Conservation (phyloP, 2,888 invertebrate species). For the Drosophila melanosoma region DNA sequence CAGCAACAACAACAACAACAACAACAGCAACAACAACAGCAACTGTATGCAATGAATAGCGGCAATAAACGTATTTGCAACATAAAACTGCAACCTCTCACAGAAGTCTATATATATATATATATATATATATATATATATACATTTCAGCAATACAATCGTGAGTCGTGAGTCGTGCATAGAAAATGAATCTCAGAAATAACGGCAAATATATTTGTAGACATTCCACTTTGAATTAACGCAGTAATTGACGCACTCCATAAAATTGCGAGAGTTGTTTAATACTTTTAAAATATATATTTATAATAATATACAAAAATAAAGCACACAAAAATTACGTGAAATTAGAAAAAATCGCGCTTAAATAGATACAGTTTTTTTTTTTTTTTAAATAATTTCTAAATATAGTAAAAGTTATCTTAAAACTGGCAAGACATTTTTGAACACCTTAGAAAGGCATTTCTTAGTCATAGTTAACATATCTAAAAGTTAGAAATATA, state of each 20-base stretch:
- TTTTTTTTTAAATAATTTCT: too few relatives aligned
- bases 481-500: background rate
- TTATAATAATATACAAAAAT: background rate
- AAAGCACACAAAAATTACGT: background rate
- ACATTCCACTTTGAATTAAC: background rate
- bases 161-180: constrained; percentile 16
- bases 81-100: background rate
- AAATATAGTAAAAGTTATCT: too few relatives aligned
- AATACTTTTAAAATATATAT: background rate
- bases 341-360: background rate
- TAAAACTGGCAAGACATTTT: too few relatives aligned
- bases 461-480: background rate
- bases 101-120: background rate
- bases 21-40: constrained; percentile 30
- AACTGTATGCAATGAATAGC: background rate
- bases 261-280: background rate
- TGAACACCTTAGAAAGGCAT: too few relatives aligned
- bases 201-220: background rate
- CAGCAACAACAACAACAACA: constrained; percentile 34
- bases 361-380: too few relatives aligned
- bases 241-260: background rate
- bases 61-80: constrained; percentile 18
- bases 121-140: too few relatives aligned
- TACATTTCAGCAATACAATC: background rate
- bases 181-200: background rate